Percentiles rank a stretch among this genome's conserved stretches.
These are phyloP conservation scores for Rhopilema esculentum DNA, from an alignment of 30 jellyfish, hydroid and myxozoan genomes.

Conservation along the genomic window DNA sequence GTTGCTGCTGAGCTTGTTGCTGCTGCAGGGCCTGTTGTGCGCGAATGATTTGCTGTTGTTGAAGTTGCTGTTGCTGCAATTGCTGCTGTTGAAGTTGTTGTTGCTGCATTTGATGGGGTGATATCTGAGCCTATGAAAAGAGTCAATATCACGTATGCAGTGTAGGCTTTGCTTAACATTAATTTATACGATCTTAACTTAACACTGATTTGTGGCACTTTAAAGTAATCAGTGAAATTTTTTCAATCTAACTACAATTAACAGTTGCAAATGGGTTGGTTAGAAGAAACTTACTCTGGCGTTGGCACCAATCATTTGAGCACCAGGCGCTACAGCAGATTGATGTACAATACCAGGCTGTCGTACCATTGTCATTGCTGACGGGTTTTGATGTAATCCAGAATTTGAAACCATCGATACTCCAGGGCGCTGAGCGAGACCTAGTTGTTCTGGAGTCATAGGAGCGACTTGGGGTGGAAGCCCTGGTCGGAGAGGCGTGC, in stretches of 20 bases:
- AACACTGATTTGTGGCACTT: too few relatives aligned
- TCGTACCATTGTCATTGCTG: slow-evolving; percentile 32
- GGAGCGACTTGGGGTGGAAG: slow-evolving; percentile 18
- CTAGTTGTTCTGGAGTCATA: slow-evolving; percentile 51
- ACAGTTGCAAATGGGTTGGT: too few relatives aligned
- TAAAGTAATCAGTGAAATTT: too few relatives aligned
- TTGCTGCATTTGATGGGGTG: slow-evolving; percentile 16
- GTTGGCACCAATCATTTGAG: slow-evolving; percentile 21
- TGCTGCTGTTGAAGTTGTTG: slow-evolving; percentile 37
- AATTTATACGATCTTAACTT: too few relatives aligned
- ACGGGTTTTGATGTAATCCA: slow-evolving; percentile 38
- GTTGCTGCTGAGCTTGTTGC: slow-evolving; percentile 39
- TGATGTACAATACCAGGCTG: slow-evolving; percentile 59
- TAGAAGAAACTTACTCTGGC: slow-evolving; percentile 34
- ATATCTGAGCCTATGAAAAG: neutral
- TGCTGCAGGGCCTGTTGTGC: slow-evolving; percentile 15
- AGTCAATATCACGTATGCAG: neutral
- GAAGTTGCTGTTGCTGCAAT: slow-evolving; percentile 31
- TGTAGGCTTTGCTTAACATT: too few relatives aligned
- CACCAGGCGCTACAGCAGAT: slow-evolving; percentile 33
- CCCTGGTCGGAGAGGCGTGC: slow-evolving; percentile 12
- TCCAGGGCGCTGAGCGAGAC: slow-evolving; percentile 55
- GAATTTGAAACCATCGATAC: slow-evolving; percentile 47
- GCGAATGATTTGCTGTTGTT: slow-evolving; percentile 1
- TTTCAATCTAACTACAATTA: too few relatives aligned